Percentiles rank a stretch among this genome's conserved stretches.
These are phyloP conservation scores for Elaphurus davidianus DNA, from an alignment of 2,113 vertebrate genomes.

Conservation along the genomic window DNA sequence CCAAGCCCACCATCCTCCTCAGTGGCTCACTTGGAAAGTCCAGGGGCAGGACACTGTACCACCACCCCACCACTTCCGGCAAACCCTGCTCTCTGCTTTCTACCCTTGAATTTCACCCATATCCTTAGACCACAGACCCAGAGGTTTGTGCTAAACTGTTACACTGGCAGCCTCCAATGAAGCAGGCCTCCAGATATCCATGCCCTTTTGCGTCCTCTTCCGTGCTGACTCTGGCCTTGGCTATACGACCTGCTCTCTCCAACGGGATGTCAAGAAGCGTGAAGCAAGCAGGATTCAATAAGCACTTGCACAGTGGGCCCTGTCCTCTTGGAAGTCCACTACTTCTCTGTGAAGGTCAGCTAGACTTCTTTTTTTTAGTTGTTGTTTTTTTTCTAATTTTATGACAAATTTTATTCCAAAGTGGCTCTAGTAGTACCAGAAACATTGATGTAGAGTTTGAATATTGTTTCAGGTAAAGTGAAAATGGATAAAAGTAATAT, in stretches of 20 bases:
- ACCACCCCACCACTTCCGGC: background rate
- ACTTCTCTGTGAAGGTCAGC: background rate
- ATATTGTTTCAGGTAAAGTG: background rate
- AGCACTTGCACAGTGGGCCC: background rate
- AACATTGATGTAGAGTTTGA: background rate
- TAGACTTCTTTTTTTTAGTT: background rate
- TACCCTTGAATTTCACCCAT: background rate
- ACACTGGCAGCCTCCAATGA: background rate
- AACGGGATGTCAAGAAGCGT: background rate
- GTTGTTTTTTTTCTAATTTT: background rate
- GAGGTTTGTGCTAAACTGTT: background rate
- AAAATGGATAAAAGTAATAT: background rate
- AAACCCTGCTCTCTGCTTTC: background rate
- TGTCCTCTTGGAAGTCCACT: background rate
- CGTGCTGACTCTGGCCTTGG: background rate
- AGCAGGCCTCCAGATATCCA: background rate
- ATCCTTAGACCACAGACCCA: background rate
- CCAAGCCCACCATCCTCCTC: background rate
- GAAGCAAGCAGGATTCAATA: background rate
- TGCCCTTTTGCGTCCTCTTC: background rate
- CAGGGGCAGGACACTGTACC: background rate
- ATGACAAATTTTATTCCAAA: background rate
- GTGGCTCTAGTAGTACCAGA: background rate
- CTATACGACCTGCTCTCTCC: background rate
- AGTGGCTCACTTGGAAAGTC: background rate